Evolutionary conservation across 1,140 invertebrate genomes (phyloP), one percentile per base, ranked within the genome.

Genomic region (Batillaria attramentaria): DNA sequence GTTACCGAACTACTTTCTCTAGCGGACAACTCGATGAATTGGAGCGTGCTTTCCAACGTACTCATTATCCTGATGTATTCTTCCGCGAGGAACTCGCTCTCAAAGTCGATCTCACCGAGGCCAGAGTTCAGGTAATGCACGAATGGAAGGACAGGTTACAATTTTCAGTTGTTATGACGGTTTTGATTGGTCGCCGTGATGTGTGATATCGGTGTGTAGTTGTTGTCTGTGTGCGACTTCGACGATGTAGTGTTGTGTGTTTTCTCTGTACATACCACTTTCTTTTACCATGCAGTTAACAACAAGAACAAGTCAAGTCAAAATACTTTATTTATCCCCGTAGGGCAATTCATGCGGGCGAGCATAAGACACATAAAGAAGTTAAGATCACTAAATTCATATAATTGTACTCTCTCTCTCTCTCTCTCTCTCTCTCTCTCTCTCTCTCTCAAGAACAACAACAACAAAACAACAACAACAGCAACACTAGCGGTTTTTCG

Each of bases 61-160:
- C 90, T 0, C 90, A 90, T 72, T 91, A 91, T 72, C 90, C 90
- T 0, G 90, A 91, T 83, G 89, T 90, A 37, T 91, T 89, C 82
- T 87, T 87, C 70, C 82, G 88, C 72, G 87, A 89, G 43, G 87
- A 89, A 33, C 86, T 89, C 8, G 88, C 88, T 0, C 83, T 88
- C 72, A 85, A 86, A 68, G 87, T 88, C 46, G 87, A 87, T 54
- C 81, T 89, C 18, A 89, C 88, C 16, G 88, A 89, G 66, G 87
- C 88, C 1, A 73, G 88, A 35, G 87, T 89, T 33, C 87, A 89
- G 85, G 87, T 89, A 72, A 60, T 50, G 69, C 18, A 31, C n/a
- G 13, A 1, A 74, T 31, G 50, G n/a, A 42, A 37, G 16, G 20
- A 20, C 31, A 37, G 66, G 16, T 37, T 20, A 28, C 41, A 39